Base-by-base conservation (phyloP, 1,140 invertebrate species). In the Magallana ariakensis region DNA sequence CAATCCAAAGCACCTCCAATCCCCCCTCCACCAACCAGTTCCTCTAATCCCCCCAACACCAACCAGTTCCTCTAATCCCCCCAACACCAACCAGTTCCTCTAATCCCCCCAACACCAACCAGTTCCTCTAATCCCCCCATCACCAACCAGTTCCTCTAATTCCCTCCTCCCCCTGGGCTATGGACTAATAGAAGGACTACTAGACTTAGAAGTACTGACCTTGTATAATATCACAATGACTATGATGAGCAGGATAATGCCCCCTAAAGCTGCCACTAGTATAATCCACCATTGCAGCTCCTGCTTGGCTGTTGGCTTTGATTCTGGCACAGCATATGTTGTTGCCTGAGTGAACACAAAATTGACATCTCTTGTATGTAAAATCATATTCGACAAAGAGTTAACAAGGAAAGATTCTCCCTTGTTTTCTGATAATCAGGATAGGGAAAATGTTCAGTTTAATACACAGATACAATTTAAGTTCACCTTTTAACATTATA, bases 261-360 rank as follows among this genome's bases (percentile, higher is more conserved):
- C 86, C 13, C 62, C 86, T 54, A 83, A 11, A 22, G 84, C 70
- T 4, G 86, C 82, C 33, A 87, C 83, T 5, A 87, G 15, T 84
- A 87, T 87, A 22, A 87, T 87, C 86, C 86, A 87, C 86, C 86
- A 87, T 46, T 75, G 54, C 53, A 87, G 46, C 15, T 84, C 86
- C 33, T 84, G 53, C n/a, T 62, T 80, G 11, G 58, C 46, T 22
- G 54, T 70, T 13, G 26, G n/a, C 46, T 84, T 55, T 46, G 60
- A 26, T n/a, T 87, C 82, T 22, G 86, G 83, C 66, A 84, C 56
- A 46, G 86, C 56, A 81, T 84, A 87, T 10, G 86, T 87, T 55
- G 70, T 87, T n/a, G 86, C 86, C 86, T 87, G n/a, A 7, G 33
- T 19, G 3, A 26, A 11, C 16, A 85, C 53, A 53, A 75, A 33